Conservation (phyloP, 2,888 invertebrate species). For the Conus canariensis region DNA sequence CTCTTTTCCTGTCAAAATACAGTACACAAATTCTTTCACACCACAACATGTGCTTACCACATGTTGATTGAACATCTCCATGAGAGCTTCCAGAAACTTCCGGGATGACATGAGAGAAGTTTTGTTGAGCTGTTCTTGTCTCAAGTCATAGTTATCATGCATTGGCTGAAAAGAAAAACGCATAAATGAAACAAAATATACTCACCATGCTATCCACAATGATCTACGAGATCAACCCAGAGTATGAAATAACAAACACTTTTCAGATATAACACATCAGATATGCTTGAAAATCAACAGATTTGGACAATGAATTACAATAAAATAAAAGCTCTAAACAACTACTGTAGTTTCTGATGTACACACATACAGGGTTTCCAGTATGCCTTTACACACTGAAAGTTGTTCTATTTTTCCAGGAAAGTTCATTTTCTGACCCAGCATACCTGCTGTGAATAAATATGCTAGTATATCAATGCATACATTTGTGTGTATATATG, state of each 20-base stretch:
- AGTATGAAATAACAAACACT: neutral
- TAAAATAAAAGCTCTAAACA: neutral
- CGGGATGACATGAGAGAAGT: conserved; percentile 94
- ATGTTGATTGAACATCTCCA: conserved; percentile 96
- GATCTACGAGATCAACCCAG: neutral
- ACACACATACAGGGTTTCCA: too few species aligned
- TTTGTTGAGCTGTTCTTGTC: conserved; percentile 99
- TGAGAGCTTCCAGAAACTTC: conserved; percentile 93
- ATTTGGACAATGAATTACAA: neutral
- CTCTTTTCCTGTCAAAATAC: neutral
- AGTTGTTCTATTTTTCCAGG: too few species aligned
- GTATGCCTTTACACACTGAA: too few species aligned
- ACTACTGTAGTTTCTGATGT: too few species aligned
- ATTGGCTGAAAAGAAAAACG: conserved; percentile 84
- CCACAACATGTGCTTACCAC: conserved; percentile 84
- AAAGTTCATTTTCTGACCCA: too few species aligned
- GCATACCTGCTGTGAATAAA: too few species aligned
- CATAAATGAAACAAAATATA: neutral
- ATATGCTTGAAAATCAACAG: neutral
- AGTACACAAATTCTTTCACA: neutral
- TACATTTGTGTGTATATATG: too few species aligned
- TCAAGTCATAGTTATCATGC: conserved; percentile 94
- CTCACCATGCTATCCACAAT: neutral
- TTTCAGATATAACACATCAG: neutral
- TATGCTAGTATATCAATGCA: too few species aligned